Base-by-base conservation (phyloP, 2,797 vertebrate genomes). In the Pempheris klunzingeri region DNA sequence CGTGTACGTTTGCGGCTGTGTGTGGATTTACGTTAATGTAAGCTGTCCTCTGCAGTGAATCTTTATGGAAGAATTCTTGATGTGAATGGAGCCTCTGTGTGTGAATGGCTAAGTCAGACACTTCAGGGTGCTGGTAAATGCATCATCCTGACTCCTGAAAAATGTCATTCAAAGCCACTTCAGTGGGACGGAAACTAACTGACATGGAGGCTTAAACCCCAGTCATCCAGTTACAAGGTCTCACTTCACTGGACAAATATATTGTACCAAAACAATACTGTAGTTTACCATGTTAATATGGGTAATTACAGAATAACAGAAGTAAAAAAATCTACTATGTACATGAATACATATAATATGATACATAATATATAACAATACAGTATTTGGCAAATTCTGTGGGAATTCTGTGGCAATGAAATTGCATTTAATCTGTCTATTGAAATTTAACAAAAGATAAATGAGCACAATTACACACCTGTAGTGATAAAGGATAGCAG, bases 111-210 rank as follows among this genome's bases (percentile, higher is more conserved):
- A 17, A 63, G 63, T 61, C 60, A 11, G 41, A 72, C 65, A 49
- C 74, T 59, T 60, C 66, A 36, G 73, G 53, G 77, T 46, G 57
- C 74, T 52, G 41, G 12, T 74, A 38, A 38, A 49, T 34, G 46
- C 7, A 32, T 11, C 54, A 61, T 43, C 70, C 59, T 75, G 69
- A 24, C 54, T 28, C 18, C 54, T 32, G 34, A 46, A 78, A 77
- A 74, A 75, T 59, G 34, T 73, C 60, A 74, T 73, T 85, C 50
- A 77, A 76, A 76, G 63, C 64, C 46, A 69, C 65, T 54, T 80
- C 15, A 59, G 81, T 44, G 47, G 60, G 47, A 46, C 11, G 7
- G 46, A 46, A 54, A 46, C 47, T 75, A 34, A 38, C 53, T 71
- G 67, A 64, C 70, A 80, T 13, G 28, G 76, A 70, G 60, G 67